Percentiles rank a stretch among this genome's conserved stretches.
phyloP scores from a whole-genome alignment of 2,888 invertebrate species.

The Bombyx huttoni region DNA sequence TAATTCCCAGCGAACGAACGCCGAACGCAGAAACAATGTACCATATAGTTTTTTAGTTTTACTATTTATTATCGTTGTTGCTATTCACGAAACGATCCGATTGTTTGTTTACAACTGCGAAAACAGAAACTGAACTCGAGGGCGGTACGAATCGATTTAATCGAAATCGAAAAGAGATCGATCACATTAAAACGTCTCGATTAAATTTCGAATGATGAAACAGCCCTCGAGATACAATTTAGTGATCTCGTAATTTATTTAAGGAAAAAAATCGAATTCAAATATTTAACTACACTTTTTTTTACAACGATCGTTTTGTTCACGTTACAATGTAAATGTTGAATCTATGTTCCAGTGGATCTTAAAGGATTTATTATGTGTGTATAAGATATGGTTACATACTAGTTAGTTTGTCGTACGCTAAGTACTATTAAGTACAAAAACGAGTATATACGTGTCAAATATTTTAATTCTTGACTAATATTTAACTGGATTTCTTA shows the following conservation, averaged over 20 bases:
- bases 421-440: constrained; percentile 27
- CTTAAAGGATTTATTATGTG: constrained; percentile 19
- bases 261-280: constrained; percentile 6
- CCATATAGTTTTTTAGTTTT: constrained; percentile 55
- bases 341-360: constrained; percentile 28
- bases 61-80: constrained; percentile 45
- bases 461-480: constrained; percentile 31
- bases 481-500: constrained; percentile 36
- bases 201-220: background rate
- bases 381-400: constrained; percentile 12
- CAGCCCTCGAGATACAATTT: background rate
- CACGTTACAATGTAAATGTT: constrained; percentile 21
- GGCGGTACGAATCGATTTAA: constrained; percentile 9
- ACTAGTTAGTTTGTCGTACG: constrained; percentile 14
- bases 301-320: constrained; percentile 16
- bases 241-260: constrained; percentile 26
- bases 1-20: constrained; percentile 43
- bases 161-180: background rate
- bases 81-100: constrained; percentile 10
- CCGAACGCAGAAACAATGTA: constrained; percentile 52
- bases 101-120: constrained; percentile 10
- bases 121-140: background rate
- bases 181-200: constrained; percentile 1
- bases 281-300: constrained; percentile 1
- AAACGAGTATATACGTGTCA: constrained; percentile 19